A percentile compares a stretch with the other conserved stretches of the same genome.
phyloP scores from a whole-genome alignment of 1,140 invertebrate species.

The Pseudachorutes palmiensis region DNA sequence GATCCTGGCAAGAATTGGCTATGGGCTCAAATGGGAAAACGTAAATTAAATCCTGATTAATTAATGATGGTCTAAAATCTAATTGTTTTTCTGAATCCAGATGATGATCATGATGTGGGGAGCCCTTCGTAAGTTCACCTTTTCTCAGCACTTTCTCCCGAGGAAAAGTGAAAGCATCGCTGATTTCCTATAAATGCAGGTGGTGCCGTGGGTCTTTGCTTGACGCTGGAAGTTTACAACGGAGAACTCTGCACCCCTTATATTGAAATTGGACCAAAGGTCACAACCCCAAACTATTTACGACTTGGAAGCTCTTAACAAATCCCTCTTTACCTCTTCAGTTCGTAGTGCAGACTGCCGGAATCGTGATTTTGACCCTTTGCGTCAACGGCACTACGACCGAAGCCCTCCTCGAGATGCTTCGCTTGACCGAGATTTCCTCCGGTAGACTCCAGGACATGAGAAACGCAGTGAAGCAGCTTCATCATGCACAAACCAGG shows the following conservation, averaged over 20 bases:
- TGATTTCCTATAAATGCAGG: constrained; percentile 37
- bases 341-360: constrained; percentile 44
- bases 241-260: constrained; percentile 38
- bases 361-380: constrained; percentile 45
- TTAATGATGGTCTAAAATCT: background rate
- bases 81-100: background rate
- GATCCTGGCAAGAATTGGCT: constrained; percentile 43
- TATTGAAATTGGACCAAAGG: constrained; percentile 37
- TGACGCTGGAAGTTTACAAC: constrained; percentile 44
- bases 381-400: constrained; percentile 46
- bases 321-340: constrained; percentile 1
- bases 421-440: constrained; percentile 45
- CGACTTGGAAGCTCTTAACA: too few species aligned
- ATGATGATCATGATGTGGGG: constrained; percentile 45
- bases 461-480: constrained; percentile 42
- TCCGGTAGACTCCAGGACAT: constrained; percentile 42
- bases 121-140: constrained; percentile 33
- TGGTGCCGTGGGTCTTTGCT: constrained; percentile 46
- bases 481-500: constrained; percentile 39
- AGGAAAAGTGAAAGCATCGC: too few species aligned
- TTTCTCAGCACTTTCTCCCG: background rate
- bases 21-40: constrained; percentile 45
- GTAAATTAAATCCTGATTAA: constrained; percentile 11
- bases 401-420: constrained; percentile 40
- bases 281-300: background rate